Base-by-base conservation (phyloP, 30 jellyfish, hydroid and myxozoan species). In the Pseudorhiza aurosa region DNA sequence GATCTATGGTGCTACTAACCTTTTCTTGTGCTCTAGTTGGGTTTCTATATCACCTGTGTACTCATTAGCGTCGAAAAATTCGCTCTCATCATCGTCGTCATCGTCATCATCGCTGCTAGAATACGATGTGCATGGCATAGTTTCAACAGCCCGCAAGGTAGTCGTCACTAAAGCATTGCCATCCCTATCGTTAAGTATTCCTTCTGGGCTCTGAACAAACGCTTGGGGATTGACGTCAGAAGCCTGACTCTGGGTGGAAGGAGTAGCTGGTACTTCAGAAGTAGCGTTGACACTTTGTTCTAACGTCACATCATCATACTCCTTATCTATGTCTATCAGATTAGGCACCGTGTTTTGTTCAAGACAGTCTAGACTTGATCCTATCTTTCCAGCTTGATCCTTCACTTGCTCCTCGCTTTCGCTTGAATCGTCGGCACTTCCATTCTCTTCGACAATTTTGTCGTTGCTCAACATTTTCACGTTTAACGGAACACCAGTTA, bases 81-180 rank as follows among this genome's bases (percentile, higher is more conserved):
- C 98, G 18, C 35, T 85, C 29, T 69, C 90, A 56, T 85, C 96
- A 24, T 91, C 98, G 62, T 90, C 97, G n/a, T 91, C 98, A 44
- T 81, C 96, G 10, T 91, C 98, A 43, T 90, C 97, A 65, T 91
- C 98, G 28, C 94, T 77, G 65, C 98, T 91, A 0, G 98, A 85
- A 77, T 81, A 91, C 31, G 98, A 77, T 59, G 85, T 71, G 26
- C 95, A 85, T 12, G 98, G 98, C 19, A 91, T 87, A 9, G 95
- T 91, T 40, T 87, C 96, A 22, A 85, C 89, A 37, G 85, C 88
- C 42, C 93, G 57, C 56, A 81, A 58, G 26, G 85, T 69, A 12
- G 88, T 57, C n/a, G 67, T 53, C 18, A 69, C 46, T 45, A 69
- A 17, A 37, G 80, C 29, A 26, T 22, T 74, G 22, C 63, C 69